Base-by-base conservation (phyloP, 2,797 vertebrate genomes). In the Premnoplex brunnescens region DNA sequence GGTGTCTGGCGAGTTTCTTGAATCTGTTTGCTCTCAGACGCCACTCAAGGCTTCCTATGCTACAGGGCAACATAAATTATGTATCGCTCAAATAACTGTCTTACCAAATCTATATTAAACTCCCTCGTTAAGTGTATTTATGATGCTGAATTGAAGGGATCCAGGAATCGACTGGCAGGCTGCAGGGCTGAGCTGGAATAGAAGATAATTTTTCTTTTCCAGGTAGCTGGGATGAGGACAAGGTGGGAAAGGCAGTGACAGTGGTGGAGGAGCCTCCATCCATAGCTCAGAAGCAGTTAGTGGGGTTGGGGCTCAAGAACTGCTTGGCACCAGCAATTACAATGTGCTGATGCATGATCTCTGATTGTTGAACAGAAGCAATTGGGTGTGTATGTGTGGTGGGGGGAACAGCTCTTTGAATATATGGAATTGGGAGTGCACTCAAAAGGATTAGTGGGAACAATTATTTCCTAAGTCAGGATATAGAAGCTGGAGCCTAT, bases 11-110 rank as follows among this genome's bases (percentile, higher is more conserved):
- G 2, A 74, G 49, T 63, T 76, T 23, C 89, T 78, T 52, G 51
- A 55, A 23, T 72, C 62, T 5, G 1, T 39, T 94, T 34, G 0
- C 67, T 91, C 77, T 77, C 58, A 48, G 56, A 79, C 4, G 5
- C 86, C 46, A 13, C 68, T 89, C 82, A 68, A 0, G 14, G 55
- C 88, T 92, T 93, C 52, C 73, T 60, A 0, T 82, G 85, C 92
- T 89, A 94, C 85, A 91, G 85, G 92, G 91, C 92, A 89, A 9
- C 60, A 96, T 96, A 82, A 96, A 97, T 97, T 84, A 96, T 93
- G 78, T 44, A 95, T 94, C 4, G 0, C 67, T 92, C 44, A 74
- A 88, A 62, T 88, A 92, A 60, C 72, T 93, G 91, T 75, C 88
- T 58, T 20, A 80, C 76, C 88, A 73, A 94, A 96, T 91, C 82